Conservation (phyloP, 2,113 vertebrate species). For the Pituophis catenifer region DNA sequence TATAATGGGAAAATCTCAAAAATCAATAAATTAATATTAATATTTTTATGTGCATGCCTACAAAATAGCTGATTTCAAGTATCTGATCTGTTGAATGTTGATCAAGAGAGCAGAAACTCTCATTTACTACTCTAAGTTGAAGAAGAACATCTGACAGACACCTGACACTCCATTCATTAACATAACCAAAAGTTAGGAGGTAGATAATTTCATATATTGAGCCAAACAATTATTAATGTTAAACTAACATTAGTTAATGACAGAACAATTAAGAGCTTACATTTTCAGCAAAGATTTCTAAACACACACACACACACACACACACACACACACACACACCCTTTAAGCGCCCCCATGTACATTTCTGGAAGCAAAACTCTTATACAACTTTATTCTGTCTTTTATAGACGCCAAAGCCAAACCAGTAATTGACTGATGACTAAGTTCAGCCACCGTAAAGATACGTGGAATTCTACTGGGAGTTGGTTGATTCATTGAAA, state of each 20-base stretch:
- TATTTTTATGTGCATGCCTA: background rate
- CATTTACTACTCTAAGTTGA: background rate
- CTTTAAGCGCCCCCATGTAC: no score
- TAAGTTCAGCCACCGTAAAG: background rate
- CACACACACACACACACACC: no score
- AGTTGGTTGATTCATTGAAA: background rate
- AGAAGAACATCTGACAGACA: background rate
- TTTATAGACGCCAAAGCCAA: background rate
- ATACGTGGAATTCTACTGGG: background rate
- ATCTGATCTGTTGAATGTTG: background rate
- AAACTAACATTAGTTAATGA: background rate
- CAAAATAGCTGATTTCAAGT: background rate
- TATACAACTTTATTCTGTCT: background rate
- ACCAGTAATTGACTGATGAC: background rate
- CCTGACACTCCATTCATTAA: background rate
- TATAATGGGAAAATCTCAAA: background rate
- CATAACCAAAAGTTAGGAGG: background rate
- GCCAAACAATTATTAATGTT: background rate
- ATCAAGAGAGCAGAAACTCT: background rate
- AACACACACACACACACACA: background rate
- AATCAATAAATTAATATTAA: background rate
- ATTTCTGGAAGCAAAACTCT: background rate
- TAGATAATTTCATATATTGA: background rate
- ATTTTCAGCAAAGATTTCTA: accelerated
- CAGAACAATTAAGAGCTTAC: accelerated